Base-by-base conservation (phyloP, 2,888 invertebrate genomes). In the Zaprionus lineosus region DNA sequence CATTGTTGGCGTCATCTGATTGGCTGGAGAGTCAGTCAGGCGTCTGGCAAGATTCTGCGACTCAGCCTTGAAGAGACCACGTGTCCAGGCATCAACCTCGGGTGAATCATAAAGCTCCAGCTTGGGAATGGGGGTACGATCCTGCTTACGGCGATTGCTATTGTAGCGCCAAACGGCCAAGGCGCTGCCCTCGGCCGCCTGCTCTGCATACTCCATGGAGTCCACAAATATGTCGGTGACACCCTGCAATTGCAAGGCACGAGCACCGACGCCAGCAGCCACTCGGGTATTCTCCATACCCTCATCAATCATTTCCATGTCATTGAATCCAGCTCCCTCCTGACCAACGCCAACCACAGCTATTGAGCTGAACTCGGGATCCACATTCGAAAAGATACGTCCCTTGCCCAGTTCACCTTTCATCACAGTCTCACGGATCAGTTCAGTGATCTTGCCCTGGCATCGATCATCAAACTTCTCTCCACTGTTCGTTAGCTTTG, bases 31-130 rank as follows among this genome's bases (percentile, higher is more conserved):
- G 83, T 95, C 95, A 78, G 92, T 92, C 2, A 95, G 88, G 43
- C 92, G 90, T 12, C 95, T 90, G 0, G 94, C 94, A 82, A 94
- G 90, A 87, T 95, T 95, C 88, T 95, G 95, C 0, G 93, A 94
- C 59, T 94, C 92, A 0, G 94, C 94, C 84, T 94, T 92, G 52
- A 93, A 91, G 8, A 91, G 86, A 0, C 95, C 96, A 19, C 92
- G 88, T 11, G 91, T 91, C 93, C 94, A 95, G 29, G 91, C 89
- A 67, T 91, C 91, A 8, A 89, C 85, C 57, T 92, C 92, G 1
- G 91, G 88, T n/a, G 91, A 91, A 64, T 92, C 92, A 59, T 89
- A 92, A 1, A 92, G 71, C 62, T 92, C 92, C 19, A 92, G 72
- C 15, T 91, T 91, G 0, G 92, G 92, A 11, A 91, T 88, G 0